phyloP scores from a whole-genome alignment of 2,888 invertebrate species.

The Stenchaetothrips biformis region DNA sequence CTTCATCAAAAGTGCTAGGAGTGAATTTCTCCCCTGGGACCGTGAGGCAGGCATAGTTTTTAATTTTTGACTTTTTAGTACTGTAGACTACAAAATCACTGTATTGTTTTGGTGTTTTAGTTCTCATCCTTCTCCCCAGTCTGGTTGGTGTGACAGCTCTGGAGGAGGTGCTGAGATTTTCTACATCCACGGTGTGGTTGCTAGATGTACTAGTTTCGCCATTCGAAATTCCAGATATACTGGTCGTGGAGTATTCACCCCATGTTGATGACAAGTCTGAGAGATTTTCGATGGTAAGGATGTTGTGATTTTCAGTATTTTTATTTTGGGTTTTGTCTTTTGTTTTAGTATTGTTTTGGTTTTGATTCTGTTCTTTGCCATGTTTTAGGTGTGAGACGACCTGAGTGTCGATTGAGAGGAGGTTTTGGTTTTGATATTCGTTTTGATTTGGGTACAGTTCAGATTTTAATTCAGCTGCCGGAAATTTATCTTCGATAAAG shows the following conservation, averaged over 20 bases:
- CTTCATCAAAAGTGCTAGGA: neutral
- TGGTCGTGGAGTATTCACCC: neutral
- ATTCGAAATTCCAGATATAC: neutral
- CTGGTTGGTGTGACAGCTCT: neutral
- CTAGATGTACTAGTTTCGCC: neutral
- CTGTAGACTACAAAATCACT: neutral
- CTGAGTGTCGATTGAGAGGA: neutral
- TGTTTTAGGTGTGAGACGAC: neutral
- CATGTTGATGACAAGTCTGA: neutral
- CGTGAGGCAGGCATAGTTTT: neutral
- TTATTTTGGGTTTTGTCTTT: neutral
- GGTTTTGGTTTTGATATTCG: too few species aligned
- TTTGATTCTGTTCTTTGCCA: neutral
- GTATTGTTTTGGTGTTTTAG: neutral
- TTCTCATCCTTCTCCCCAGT: neutral
- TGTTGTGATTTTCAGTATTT: neutral
- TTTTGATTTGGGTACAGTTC: neutral
- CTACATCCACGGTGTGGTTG: neutral
- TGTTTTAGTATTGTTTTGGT: neutral
- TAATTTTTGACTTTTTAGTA: neutral
- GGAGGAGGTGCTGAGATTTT: neutral
- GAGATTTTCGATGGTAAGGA: too few species aligned
- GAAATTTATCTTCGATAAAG: neutral
- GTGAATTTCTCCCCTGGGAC: neutral
- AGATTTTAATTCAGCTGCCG: neutral